Percentiles rank a stretch among this genome's conserved stretches.
Conservation (phyloP, 30 jellyfish, hydroid and myxozoan species). For the Rhopilema esculentum region DNA sequence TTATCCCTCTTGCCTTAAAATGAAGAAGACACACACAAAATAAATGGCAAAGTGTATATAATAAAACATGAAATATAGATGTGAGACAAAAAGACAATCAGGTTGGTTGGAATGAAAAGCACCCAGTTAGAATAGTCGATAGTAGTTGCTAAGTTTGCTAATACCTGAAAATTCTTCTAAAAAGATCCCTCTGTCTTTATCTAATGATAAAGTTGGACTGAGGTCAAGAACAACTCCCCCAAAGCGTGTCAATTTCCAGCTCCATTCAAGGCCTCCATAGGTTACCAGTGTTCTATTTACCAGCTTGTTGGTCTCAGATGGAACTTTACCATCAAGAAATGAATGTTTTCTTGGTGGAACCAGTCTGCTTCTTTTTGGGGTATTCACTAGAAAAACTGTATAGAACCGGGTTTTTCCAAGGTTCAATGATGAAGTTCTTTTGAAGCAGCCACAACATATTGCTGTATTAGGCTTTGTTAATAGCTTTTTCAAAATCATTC, state of each 20-base stretch:
- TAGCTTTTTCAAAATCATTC: neutral
- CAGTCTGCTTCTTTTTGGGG: neutral
- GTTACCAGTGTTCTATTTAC: neutral
- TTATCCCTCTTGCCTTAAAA: too few species aligned
- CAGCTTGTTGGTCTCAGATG: neutral
- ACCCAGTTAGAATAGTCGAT: too few species aligned
- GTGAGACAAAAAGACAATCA: neutral
- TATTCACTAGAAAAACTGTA: neutral
- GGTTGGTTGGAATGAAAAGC: neutral
- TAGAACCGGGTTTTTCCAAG: neutral
- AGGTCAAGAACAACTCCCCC: constrained; percentile 25
- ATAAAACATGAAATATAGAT: too few species aligned
- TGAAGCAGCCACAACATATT: neutral
- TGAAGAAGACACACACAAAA: too few species aligned
- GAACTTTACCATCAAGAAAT: neutral
- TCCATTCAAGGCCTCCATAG: neutral
- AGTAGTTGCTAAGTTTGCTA: too few species aligned
- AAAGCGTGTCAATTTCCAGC: constrained; percentile 28
- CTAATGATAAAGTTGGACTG: neutral
- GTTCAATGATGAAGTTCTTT: neutral
- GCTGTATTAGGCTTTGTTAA: neutral
- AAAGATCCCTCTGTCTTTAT: neutral
- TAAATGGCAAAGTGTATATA: too few species aligned
- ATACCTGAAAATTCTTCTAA: neutral
- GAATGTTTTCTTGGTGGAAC: neutral